Base-by-base conservation (phyloP, 2,113 vertebrate species). In the Dunckerocampus dactyliophorus region DNA sequence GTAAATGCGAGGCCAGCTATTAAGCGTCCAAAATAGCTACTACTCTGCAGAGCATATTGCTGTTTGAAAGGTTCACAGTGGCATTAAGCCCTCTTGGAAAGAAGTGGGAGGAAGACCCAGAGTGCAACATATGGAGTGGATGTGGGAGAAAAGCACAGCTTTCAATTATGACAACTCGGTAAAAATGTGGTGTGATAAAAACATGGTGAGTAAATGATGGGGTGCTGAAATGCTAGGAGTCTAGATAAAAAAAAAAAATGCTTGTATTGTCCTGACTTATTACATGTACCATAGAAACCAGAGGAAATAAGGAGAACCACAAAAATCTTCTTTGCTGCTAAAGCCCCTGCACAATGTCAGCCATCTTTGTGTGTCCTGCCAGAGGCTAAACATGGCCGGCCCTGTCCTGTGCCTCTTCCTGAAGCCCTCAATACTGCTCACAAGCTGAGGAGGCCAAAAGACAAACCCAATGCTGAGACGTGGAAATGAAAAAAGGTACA, bases 31-130 rank as follows among this genome's bases (percentile, higher is more conserved):
- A 66, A 76, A 84, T 76, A 69, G 84, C 78, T 83, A 82, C 77
- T 57, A 74, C 85, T 87, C 76, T 71, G 51, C 45, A 19, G 66
- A 86, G 75, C 79, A 87, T 81, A 87, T 86, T 85, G 79, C 79
- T 73, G 74, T 74, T 78, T 83, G 83, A 79, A 90, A 86, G 39
- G 85, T 85, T 83, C 83, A 77, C 78, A 77, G 81, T 75, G 73
- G 83, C 77, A 76, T 85, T 87, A 86, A 90, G 83, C 82, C 81
- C 87, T 88, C 81, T 86, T 81, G 79, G 81, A 79, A 82, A 77
- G 74, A 72, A 68, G 64, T 72, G 76, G 67, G 73, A 75, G 71
- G 39, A 64, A 72, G 69, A 69, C 9, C 34, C 63, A 76, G 69
- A 74, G 65, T 56, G 74, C 75, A 75, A 83, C 70, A 88, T 86